These are phyloP conservation scores for Fistularia tabacaria DNA, from an alignment of 2,797 vertebrate genomes.

Conservation along the genomic window DNA sequence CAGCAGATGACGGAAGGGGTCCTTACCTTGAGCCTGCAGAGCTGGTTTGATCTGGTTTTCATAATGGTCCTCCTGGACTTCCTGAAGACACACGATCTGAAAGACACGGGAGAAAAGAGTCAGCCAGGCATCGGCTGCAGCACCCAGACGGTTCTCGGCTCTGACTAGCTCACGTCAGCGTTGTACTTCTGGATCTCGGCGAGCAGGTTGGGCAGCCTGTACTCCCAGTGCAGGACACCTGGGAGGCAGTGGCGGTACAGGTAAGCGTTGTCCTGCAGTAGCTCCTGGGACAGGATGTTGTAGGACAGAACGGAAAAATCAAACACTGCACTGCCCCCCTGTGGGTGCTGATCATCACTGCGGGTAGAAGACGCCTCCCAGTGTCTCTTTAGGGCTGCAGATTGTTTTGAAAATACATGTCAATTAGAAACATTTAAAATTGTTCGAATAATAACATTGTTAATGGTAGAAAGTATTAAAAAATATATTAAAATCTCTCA, in stretches of 20 bases:
- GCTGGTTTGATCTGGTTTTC: slow-evolving; percentile 84
- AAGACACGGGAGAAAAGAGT: slow-evolving; percentile 1
- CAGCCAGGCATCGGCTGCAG: background rate
- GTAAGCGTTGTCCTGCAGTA: slow-evolving; percentile 86
- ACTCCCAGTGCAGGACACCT: slow-evolving; percentile 78
- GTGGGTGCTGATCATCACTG: slow-evolving; percentile 38
- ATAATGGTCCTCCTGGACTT: slow-evolving; percentile 95
- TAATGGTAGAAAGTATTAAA: no score
- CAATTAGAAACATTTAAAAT: no score
- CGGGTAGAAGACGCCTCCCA: slow-evolving; percentile 82
- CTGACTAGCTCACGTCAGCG: slow-evolving; percentile 83
- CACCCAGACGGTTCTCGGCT: no score
- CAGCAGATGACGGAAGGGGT: background rate
- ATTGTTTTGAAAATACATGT: no score
- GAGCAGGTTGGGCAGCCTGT: slow-evolving; percentile 87
- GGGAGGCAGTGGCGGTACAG: slow-evolving; percentile 87
- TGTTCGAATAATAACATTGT: no score
- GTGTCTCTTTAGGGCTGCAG: slow-evolving; percentile 72
- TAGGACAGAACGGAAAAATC: slow-evolving; percentile 96
- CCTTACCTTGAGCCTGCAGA: slow-evolving; percentile 86
- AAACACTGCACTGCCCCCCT: slow-evolving; percentile 61
- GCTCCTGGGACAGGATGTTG: slow-evolving; percentile 94
- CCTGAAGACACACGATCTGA: slow-evolving; percentile 94
- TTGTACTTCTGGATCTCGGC: slow-evolving; percentile 81
- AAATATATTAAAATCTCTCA: no score